Conservation (phyloP, 2,113 vertebrate species). For the Pitta sordida region DNA sequence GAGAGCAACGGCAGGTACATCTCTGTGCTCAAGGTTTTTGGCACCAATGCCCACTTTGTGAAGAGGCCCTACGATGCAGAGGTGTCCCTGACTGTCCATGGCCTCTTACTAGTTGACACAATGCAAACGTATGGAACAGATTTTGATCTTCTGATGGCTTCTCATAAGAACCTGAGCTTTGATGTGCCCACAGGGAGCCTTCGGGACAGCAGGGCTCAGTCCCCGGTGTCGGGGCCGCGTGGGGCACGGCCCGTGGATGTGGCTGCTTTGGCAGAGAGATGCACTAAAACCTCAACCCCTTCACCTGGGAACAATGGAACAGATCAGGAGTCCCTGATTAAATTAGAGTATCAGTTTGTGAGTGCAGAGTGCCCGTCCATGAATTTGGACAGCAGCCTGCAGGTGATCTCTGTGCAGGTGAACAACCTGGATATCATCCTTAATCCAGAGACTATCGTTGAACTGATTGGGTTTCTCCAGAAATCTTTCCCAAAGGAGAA, state of each 20-base stretch:
- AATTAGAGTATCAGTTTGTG: conserved; percentile 95
- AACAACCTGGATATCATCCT: conserved; percentile 97
- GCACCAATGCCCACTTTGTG: conserved; percentile 93
- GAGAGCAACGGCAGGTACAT: conserved; percentile 94
- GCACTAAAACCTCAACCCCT: not conserved
- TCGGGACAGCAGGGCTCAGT: conserved; percentile 86
- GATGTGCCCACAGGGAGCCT: conserved; percentile 93
- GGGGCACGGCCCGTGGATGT: not conserved
- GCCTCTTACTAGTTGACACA: conserved; percentile 92
- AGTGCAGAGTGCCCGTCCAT: conserved; percentile 95
- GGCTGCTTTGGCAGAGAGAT: not conserved
- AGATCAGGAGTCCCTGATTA: conserved; percentile 92
- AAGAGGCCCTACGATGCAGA: conserved; percentile 94
- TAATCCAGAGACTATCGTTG: conserved; percentile 97
- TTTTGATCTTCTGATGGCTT: conserved; percentile 96
- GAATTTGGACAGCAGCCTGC: conserved; percentile 91
- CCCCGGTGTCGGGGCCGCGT: conserved; percentile 70
- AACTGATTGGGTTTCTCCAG: conserved; percentile 93
- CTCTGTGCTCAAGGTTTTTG: conserved; percentile 96
- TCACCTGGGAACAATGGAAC: conserved; percentile 50
- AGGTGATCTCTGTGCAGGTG: conserved; percentile 91
- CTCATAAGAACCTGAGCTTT: conserved; percentile 95
- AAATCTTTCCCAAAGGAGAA: conserved; percentile 96
- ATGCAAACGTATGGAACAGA: conserved; percentile 94
- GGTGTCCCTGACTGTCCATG: conserved; percentile 92